phyloP scores from a whole-genome alignment of 1,140 invertebrate genomes.

The Leptinotarsa defecta region DNA sequence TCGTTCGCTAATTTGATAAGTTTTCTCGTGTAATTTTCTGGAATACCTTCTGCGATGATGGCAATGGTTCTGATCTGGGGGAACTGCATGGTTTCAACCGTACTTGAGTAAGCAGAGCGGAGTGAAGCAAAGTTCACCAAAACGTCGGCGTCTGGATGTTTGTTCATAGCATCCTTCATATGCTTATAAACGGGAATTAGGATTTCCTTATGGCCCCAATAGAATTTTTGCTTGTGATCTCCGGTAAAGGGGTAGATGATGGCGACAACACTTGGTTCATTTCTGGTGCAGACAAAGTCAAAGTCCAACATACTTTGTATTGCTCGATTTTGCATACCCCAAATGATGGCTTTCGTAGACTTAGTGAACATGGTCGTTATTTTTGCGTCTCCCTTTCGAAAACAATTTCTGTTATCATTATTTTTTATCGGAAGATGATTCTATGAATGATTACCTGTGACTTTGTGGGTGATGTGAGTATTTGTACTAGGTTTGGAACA shows the following conservation, averaged over 20 bases:
- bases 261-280: slow-evolving; percentile 87
- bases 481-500: slow-evolving; percentile 21
- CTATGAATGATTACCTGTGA: slow-evolving; percentile 20
- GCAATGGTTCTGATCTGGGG: slow-evolving; percentile 95
- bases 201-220: slow-evolving; percentile 99
- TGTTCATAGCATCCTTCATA: slow-evolving; percentile 95
- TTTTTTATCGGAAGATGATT: neutral
- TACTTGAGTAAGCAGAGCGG: slow-evolving; percentile 96
- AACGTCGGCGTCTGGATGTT: slow-evolving; percentile 92
- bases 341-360: slow-evolving; percentile 92
- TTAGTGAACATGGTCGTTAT: slow-evolving; percentile 72
- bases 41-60: slow-evolving; percentile 97
- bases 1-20: slow-evolving; percentile 85
- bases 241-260: slow-evolving; percentile 99
- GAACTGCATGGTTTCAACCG: slow-evolving; percentile 89
- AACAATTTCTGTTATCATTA: neutral
- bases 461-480: slow-evolving; percentile 15
- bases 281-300: slow-evolving; percentile 95
- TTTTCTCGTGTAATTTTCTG: slow-evolving; percentile 96
- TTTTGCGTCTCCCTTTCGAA: slow-evolving; percentile 28
- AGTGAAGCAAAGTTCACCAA: slow-evolving; percentile 99
- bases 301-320: slow-evolving; percentile 99
- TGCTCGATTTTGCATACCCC: slow-evolving; percentile 99
- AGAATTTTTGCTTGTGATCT: slow-evolving; percentile 99
- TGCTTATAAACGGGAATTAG: slow-evolving; percentile 96